phyloP scores from a whole-genome alignment of 2,797 vertebrate species.

The Rhinatrema bivittatum region DNA sequence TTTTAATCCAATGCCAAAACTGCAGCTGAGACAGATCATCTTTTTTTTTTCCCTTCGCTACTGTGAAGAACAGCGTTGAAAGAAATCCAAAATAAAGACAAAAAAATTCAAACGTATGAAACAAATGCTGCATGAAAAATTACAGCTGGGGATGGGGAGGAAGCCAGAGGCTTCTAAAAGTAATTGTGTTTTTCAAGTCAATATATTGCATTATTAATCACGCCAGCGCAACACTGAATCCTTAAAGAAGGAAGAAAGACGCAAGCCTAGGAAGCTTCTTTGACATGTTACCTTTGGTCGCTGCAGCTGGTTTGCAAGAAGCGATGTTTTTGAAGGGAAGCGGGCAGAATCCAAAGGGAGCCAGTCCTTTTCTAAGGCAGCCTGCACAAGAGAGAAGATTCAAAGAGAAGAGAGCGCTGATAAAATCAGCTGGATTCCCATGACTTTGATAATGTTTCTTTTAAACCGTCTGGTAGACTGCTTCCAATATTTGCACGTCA shows the following conservation, averaged over 20 bases:
- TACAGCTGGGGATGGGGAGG: conserved; percentile 74
- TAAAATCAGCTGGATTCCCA: no score
- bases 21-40: conserved; percentile 76
- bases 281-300: conserved; percentile 76
- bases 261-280: conserved; percentile 43
- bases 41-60: conserved; percentile 56
- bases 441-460: conserved; percentile 20
- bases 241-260: conserved; percentile 49
- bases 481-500: conserved; percentile 4
- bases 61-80: conserved; percentile 74
- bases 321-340: conserved; percentile 49
- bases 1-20: conserved; percentile 59
- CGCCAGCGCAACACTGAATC: conserved; percentile 44
- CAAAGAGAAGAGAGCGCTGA: conserved; percentile 20
- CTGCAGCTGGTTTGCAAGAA: conserved; percentile 46
- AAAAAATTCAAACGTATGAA: conserved; percentile 58
- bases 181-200: conserved; percentile 77
- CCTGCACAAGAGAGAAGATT: conserved; percentile 53
- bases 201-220: conserved; percentile 80
- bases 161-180: conserved; percentile 72
- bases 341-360: conserved; percentile 43
- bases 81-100: conserved; percentile 81
- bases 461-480: conserved; percentile 15
- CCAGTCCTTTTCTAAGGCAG: conserved; percentile 67
- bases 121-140: conserved; percentile 73